Conservation (phyloP, 2,113 vertebrate genomes). For the Falco punctatus region DNA sequence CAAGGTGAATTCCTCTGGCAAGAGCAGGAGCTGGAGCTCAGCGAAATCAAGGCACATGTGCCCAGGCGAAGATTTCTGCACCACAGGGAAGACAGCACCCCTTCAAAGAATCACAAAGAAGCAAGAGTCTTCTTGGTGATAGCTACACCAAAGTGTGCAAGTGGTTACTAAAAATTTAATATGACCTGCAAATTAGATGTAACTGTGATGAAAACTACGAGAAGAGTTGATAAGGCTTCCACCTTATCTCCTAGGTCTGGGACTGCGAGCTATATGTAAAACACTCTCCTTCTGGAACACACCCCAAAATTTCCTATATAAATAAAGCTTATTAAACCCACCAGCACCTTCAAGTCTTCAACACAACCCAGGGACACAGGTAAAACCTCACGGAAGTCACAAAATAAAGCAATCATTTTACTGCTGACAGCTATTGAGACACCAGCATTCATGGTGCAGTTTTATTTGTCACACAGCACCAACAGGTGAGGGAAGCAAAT, state of each 20-base stretch:
- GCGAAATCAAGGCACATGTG: neutral
- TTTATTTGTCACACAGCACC: neutral
- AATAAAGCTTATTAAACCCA: neutral
- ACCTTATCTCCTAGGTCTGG: too few relatives aligned
- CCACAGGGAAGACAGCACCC: neutral
- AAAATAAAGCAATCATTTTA: neutral
- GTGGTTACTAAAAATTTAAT: neutral
- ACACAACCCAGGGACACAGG: too few relatives aligned
- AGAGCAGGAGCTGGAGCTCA: neutral
- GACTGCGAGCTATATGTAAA: fast-evolving
- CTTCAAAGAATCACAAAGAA: neutral
- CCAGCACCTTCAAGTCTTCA: too few relatives aligned
- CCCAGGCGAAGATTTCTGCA: neutral
- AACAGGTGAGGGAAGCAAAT: neutral
- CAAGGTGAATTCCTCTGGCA: neutral
- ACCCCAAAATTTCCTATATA: fast-evolving
- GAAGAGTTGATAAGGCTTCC: neutral
- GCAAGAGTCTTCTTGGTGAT: neutral
- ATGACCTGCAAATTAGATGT: fast-evolving
- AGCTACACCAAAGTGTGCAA: fast-evolving
- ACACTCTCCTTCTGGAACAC: neutral
- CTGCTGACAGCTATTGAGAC: neutral
- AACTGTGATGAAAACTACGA: neutral
- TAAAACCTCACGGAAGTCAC: neutral
- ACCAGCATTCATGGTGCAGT: neutral